Evolutionary conservation across 35 echinoderm and acorn worm species (phyloP), one percentile per base, ranked within the genome.

Genomic region (Acanthaster planci): DNA sequence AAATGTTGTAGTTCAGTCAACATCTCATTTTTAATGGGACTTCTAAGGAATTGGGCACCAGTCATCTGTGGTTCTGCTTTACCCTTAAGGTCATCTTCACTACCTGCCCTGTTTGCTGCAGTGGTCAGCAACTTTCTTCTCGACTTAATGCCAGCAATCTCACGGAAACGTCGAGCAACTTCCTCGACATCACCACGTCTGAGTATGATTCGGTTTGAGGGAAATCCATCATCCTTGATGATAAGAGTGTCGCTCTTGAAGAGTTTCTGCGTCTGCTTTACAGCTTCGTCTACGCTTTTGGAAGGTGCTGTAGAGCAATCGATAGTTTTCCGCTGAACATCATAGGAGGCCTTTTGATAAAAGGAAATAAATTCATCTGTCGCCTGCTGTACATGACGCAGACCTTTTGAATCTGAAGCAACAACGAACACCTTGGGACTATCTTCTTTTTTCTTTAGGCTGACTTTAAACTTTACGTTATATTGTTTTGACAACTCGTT

Each of bases 281-380:
- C 23, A 31, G 60, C 60, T 34, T 35, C 34, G 19, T 68, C 60
- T n/a, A 68, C 14, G 23, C 1, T 7, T 31, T 35, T 34, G 16
- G 12, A 1, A 68, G 19, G 21, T 68, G 29, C 60, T 23, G 60
- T 31, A 68, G 60, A 34, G 26, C 60, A 68, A 0, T 68, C 60
- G 8, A 68, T 26, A 14, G 60, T 68, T 68, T 68, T 59, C 18
- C 80, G 50, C 12, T 54, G 8, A 35, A 83, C 16, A 1, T 18
- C 16, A 57, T 0, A 34, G 21, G 37, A 57, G 8, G 54, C 37
- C 37, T 54, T 56, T 38, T 37, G 51, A 57, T 83, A 83, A 35
- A 83, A 57, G 8, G 3, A 12, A 22, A 39, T 83, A 53, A 83
- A 83, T 29, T 56, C 55, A 27, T 58, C 54, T 9, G n/a, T 57